Base-by-base conservation (phyloP, 2,888 invertebrate species). In the Harpalus rubripes region DNA sequence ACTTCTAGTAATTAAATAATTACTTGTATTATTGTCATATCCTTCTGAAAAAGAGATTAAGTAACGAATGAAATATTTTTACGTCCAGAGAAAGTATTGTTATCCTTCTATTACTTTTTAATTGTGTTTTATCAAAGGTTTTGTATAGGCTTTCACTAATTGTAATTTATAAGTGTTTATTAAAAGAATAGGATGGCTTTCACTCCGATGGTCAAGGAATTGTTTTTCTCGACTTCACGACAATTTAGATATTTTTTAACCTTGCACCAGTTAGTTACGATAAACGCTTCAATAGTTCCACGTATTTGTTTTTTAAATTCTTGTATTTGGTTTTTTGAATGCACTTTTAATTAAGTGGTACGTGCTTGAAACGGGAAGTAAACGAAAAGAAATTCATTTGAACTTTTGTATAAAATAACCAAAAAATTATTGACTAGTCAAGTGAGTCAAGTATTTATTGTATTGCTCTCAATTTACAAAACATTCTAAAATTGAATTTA, bases 91-190 rank as follows among this genome's bases (percentile, higher is more conserved):
- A 74, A 74, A 74, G 72, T 74, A 44, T 74, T 74, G 72, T 44
- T 16, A 44, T 74, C 18, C 72, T 74, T 7, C 39, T 72, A 15
- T 18, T 68, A 10, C 32, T 74, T 74, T 74, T 74, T 44, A 74
- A 15, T 12, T 8, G 44, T 39, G 7, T 15, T 44, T 44, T 74
- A 44, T 74, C 16, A 74, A 74, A 18, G 44, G 44, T 74, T 74
- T 74, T 74, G 41, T 15, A 16, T 16, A 74, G 41, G 72, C 72
- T 74, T 74, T 74, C 72, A 74, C 72, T 74, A 74, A 74, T 74
- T 74, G 72, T 52, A 41, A 16, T 41, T 72, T 39, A 72, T 72
- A 41, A 74, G 44, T 44, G 15, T 74, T 44, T 72, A 74, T 52
- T 44, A 74, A 44, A 72, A 72, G 16, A 72, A 22, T 44, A 44